Evolutionary conservation across 2,113 vertebrate species (phyloP), one percentile per base, ranked within the genome.

Genomic region (Chloropsis hardwickii): DNA sequence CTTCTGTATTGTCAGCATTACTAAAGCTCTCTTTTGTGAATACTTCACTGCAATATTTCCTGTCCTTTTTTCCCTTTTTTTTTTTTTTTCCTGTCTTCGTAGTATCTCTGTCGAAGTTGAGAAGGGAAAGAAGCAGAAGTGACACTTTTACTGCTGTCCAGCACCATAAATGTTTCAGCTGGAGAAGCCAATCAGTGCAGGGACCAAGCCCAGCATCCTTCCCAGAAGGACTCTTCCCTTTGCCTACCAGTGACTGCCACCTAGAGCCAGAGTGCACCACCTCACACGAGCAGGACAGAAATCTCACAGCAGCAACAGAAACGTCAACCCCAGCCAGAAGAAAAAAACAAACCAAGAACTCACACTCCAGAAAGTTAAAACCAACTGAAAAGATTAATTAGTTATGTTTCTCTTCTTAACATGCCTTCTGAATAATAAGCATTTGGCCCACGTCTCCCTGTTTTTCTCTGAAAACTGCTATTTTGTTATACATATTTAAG

Each of bases 191-290:
- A 47, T 11, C 12, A 12, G 54, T 4, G 79, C 81, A 82, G 62
- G 57, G 40, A 48, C 37, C 62, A 53, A 76, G 81, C n/a, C 73
- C n/a, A 91, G 74, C 28, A 69, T 50, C 44, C n/a, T 61, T 42
- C 35, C 33, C 72, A 81, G 77, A 61, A 8, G 0, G 11, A 54
- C 19, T 64, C 45, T 44, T 72, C 53, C 69, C 57, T 86, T 85
- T 76, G 70, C 95, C 94, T 88, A 37, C 85, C 82, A 70, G 56
- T 74, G 93, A 96, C 90, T 96, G 95, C 90, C 93, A 96, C 6
- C 93, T 95, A 95, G 80, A 92, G 95, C 39, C 90, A 24, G 79
- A 69, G 84, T 1, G 22, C 87, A 40, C 13, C 0, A 1, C 37
- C 37, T 37, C 37, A 37, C 37, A 37, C 37, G 8, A 45, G 23